Evolutionary conservation across 2,888 invertebrate species (phyloP).

Genomic region (Germaria angustata): DNA sequence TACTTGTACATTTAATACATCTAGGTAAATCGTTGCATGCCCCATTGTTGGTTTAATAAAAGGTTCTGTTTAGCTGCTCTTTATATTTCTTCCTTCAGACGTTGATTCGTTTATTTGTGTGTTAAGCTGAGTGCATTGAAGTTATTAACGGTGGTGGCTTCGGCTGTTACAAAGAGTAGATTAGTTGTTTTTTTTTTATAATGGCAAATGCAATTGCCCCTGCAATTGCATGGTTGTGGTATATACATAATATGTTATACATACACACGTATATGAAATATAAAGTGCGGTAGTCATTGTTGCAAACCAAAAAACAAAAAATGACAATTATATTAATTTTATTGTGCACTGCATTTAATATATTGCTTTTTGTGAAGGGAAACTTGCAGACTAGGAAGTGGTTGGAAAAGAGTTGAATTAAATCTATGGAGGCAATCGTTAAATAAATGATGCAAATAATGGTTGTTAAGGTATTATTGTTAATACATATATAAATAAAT

Average conservation of each 20-base stretch:
- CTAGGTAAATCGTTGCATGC: conserved; percentile 33
- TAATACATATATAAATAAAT: too few relatives aligned
- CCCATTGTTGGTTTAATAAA: conserved; percentile 21
- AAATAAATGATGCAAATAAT: neutral
- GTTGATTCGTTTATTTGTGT: conserved; percentile 16
- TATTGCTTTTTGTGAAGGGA: neutral
- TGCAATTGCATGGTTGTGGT: neutral
- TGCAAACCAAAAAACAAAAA: conserved; percentile 19
- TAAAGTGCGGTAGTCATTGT: conserved; percentile 52
- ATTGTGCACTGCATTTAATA: conserved; percentile 23
- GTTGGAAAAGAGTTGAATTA: neutral
- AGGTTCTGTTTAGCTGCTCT: neutral
- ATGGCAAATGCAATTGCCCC: neutral
- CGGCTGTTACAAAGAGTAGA: neutral
- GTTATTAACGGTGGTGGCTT: neutral
- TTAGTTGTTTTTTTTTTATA: neutral
- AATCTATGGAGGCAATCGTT: neutral
- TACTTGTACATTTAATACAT: neutral
- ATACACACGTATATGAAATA: conserved; percentile 1
- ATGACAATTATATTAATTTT: conserved; percentile 49
- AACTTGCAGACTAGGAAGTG: neutral
- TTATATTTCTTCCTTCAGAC: neutral
- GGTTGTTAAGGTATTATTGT: neutral
- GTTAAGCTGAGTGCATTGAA: neutral
- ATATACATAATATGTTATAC: conserved; percentile 3